phyloP scores from a whole-genome alignment of 2,888 invertebrate genomes.

The Mimachlamys varia region DNA sequence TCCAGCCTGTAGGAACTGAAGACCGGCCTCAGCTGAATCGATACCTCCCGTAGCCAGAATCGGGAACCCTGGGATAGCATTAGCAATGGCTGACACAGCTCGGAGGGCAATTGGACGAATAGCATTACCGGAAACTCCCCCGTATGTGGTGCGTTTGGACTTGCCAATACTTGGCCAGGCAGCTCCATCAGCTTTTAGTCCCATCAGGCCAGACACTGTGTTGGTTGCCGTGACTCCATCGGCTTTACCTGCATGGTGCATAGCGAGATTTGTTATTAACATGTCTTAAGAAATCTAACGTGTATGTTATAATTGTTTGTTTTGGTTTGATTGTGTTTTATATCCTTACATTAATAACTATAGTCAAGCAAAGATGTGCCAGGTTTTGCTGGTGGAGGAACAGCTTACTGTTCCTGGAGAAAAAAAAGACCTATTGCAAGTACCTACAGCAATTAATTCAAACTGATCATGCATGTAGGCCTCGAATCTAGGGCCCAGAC shows the following conservation, averaged over 20 bases:
- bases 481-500: too few species aligned
- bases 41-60: conserved; percentile 98
- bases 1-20: conserved; percentile 97
- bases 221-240: conserved; percentile 98
- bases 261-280: neutral
- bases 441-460: too few species aligned
- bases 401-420: too few species aligned
- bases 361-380: too few species aligned
- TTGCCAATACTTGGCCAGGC: conserved; percentile 96
- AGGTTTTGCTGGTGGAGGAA: too few species aligned
- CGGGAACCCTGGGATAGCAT: conserved; percentile 92
- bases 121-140: conserved; percentile 96
- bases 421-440: too few species aligned
- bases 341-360: too few species aligned
- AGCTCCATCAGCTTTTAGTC: conserved; percentile 89
- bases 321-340: too few species aligned
- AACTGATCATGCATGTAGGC: too few species aligned
- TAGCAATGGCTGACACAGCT: conserved; percentile 94
- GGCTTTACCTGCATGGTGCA: conserved; percentile 88
- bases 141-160: conserved; percentile 93
- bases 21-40: conserved; percentile 96
- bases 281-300: neutral
- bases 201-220: conserved; percentile 97
- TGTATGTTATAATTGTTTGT: too few species aligned
- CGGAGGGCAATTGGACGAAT: conserved; percentile 96